Percentiles rank a stretch among this genome's conserved stretches.
Evolutionary conservation across 2,797 vertebrate species (phyloP).

Genomic region (Danio kyathit): DNA sequence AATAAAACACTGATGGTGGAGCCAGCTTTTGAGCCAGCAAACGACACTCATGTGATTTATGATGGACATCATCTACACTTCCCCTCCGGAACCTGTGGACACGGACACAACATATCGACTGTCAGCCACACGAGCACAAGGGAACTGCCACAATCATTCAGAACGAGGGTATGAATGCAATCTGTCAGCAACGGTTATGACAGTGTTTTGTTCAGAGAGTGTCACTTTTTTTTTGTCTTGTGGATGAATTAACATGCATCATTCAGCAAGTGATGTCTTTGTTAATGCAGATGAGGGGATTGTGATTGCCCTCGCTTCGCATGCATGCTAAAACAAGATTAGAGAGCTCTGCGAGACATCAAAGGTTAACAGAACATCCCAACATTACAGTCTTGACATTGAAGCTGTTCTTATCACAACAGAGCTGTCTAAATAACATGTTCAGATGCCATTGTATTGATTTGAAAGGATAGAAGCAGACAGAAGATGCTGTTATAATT

Average conservation of each 20-base stretch:
- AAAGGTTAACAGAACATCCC: conserved; percentile 48
- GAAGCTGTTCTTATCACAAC: conserved; percentile 43
- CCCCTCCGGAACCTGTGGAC: conserved; percentile 86
- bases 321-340: conserved; percentile 49
- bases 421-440: conserved; percentile 35
- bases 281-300: conserved; percentile 44
- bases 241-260: conserved; percentile 43
- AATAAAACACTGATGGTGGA: conserved; percentile 89
- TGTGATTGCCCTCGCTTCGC: conserved; percentile 25
- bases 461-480: conserved; percentile 2
- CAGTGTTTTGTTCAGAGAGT: conserved; percentile 16
- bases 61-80: conserved; percentile 78
- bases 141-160: conserved; percentile 67
- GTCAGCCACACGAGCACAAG: conserved; percentile 6
- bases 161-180: conserved; percentile 82
- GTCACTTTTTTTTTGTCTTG: conserved; percentile 32
- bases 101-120: conserved; percentile 77
- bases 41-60: conserved; percentile 87
- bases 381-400: conserved; percentile 33
- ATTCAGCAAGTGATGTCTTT: conserved; percentile 45
- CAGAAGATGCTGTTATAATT: background rate
- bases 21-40: conserved; percentile 78
- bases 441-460: conserved; percentile 11
- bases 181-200: conserved; percentile 3
- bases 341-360: conserved; percentile 29